phyloP scores from a whole-genome alignment of 2,888 invertebrate genomes.

The Cactoblastis cactorum region DNA sequence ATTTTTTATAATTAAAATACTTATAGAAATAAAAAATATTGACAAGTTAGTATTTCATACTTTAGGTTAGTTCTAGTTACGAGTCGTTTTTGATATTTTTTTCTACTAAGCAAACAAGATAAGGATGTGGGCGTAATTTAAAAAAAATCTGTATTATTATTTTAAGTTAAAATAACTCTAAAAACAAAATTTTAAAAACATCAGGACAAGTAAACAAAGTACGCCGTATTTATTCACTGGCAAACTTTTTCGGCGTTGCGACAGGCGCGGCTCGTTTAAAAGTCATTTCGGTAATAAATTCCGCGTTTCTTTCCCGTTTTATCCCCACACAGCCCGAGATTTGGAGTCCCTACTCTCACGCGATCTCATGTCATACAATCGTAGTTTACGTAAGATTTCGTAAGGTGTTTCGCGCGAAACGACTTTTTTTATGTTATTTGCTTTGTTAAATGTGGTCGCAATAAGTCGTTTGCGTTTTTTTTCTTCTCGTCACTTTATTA shows the following conservation, averaged over 20 bases:
- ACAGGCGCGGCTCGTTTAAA: slow-evolving; percentile 22
- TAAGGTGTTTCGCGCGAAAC: slow-evolving; percentile 5
- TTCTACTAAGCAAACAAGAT: too few species aligned
- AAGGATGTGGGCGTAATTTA: too few species aligned
- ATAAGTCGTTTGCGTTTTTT: not conserved
- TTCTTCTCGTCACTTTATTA: not conserved
- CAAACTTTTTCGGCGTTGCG: slow-evolving; percentile 8
- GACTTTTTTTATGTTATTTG: slow-evolving; percentile 11
- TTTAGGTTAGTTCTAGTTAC: too few species aligned
- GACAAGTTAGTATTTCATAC: too few species aligned
- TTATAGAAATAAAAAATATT: too few species aligned
- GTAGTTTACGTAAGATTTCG: not conserved
- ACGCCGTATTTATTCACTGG: not conserved
- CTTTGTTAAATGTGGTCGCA: not conserved
- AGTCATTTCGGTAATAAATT: slow-evolving; percentile 27
- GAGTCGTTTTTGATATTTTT: too few species aligned
- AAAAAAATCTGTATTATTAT: too few species aligned
- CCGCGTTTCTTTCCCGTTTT: slow-evolving; percentile 22
- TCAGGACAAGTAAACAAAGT: not conserved
- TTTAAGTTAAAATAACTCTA: too few species aligned
- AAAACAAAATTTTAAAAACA: not conserved
- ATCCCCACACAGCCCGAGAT: slow-evolving; percentile 18
- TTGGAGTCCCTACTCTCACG: slow-evolving; percentile 16
- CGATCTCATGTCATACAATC: slow-evolving; percentile 9
- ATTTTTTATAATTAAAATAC: too few species aligned